Evolutionary conservation across 2,888 invertebrate species (phyloP).

Genomic region (Ditylenchus weischeri): DNA sequence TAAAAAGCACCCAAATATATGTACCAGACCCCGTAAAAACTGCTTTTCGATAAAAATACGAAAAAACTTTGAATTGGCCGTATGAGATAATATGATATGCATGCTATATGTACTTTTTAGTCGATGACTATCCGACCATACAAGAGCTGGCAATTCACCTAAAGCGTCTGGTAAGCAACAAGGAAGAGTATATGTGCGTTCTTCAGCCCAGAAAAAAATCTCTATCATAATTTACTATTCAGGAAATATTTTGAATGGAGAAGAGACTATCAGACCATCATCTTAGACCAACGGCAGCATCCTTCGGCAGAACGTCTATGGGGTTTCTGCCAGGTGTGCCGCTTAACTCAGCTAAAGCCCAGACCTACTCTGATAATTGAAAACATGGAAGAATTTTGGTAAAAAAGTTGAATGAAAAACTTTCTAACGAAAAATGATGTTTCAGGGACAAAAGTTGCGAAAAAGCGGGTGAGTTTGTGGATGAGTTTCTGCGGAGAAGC

Average conservation of each 20-base stretch:
- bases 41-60: too few species aligned
- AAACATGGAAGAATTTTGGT: conserved; percentile 17
- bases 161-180: conserved; percentile 59
- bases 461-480: conserved; percentile 16
- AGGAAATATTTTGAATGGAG: conserved; percentile 63
- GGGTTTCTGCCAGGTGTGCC: conserved; percentile 57
- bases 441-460: conserved; percentile 30
- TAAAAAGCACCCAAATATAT: too few species aligned
- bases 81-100: too few species aligned
- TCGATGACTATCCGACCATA: conserved; percentile 61
- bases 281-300: conserved; percentile 49
- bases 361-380: conserved; percentile 19
- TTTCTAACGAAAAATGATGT: conserved; percentile 13
- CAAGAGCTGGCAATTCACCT: conserved; percentile 61
- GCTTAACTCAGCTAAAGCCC: conserved; percentile 39
- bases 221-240: conserved; percentile 6
- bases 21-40: too few species aligned
- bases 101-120: too few species aligned
- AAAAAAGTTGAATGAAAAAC: conserved; percentile 1
- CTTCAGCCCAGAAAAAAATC: too few species aligned
- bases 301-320: conserved; percentile 54
- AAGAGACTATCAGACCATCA: conserved; percentile 48
- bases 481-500: background rate
- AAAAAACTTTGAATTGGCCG: too few species aligned
- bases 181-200: conserved; percentile 58